These are phyloP conservation scores for Adelges cooleyi DNA, from an alignment of 1,140 invertebrate species.

Conservation along the genomic window DNA sequence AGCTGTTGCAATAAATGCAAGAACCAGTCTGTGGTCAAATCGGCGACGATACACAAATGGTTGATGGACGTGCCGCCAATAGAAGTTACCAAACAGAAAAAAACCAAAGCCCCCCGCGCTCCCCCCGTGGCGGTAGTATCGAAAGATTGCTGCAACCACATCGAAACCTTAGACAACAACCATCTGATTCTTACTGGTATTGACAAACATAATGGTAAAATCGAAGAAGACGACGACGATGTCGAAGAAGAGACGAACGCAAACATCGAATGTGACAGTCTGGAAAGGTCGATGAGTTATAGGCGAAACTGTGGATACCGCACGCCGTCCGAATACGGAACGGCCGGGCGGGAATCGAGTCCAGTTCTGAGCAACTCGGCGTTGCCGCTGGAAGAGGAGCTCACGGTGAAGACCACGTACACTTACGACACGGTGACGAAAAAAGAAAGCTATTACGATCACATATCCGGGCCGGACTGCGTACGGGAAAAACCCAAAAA, in stretches of 20 bases:
- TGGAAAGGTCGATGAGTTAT: constrained; percentile 47
- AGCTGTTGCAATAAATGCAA: constrained; percentile 10
- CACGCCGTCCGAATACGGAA: constrained; percentile 48
- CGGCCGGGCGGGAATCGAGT: not conserved
- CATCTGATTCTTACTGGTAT: too few species aligned
- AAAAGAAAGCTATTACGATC: constrained; percentile 25
- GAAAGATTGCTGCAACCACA: not conserved
- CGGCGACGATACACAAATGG: constrained; percentile 17
- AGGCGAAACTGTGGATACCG: constrained; percentile 37
- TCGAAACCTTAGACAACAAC: not conserved
- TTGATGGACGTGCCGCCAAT: constrained; percentile 7
- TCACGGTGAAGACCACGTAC: constrained; percentile 40
- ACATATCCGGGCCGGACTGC: constrained; percentile 36
- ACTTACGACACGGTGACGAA: constrained; percentile 20
- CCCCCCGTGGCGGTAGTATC: not conserved
- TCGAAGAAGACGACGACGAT: not conserved
- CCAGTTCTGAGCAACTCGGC: constrained; percentile 37
- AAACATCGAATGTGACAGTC: constrained; percentile 52
- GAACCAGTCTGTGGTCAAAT: not conserved
- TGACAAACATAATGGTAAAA: not conserved
- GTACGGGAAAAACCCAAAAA: constrained; percentile 35
- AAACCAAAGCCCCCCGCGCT: not conserved
- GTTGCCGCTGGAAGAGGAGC: constrained; percentile 60
- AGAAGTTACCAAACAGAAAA: not conserved
- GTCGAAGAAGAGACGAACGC: not conserved